These are phyloP conservation scores for Cremastinae sp. DNA, from an alignment of 2,888 invertebrate species.

Conservation along the genomic window DNA sequence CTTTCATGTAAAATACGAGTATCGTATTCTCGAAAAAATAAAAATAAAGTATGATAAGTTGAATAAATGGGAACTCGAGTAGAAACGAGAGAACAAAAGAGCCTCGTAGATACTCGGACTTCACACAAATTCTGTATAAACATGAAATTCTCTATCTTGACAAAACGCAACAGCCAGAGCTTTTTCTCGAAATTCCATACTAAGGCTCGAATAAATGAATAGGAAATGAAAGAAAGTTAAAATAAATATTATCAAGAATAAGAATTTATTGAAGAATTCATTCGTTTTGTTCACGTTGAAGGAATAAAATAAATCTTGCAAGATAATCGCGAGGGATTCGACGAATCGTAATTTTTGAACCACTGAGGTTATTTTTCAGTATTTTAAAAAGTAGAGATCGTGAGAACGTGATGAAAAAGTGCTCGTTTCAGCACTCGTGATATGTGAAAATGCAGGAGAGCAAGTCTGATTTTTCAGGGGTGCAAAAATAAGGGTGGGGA, in stretches of 20 bases:
- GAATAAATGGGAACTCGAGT: slow-evolving; percentile 26
- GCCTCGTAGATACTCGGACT: slow-evolving; percentile 24
- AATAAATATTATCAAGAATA: slow-evolving; percentile 2
- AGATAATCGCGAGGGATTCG: neutral
- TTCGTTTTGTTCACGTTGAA: neutral
- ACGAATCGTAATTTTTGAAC: neutral
- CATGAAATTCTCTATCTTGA: slow-evolving; percentile 8
- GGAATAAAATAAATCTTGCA: neutral
- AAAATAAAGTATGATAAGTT: slow-evolving; percentile 23
- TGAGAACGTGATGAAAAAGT: slow-evolving; percentile 1
- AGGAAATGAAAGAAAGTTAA: neutral
- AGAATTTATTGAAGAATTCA: slow-evolving; percentile 1
- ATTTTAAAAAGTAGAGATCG: neutral
- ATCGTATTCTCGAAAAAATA: slow-evolving; percentile 12
- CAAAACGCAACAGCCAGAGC: slow-evolving; percentile 18
- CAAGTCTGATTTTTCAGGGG: slow-evolving; percentile 27
- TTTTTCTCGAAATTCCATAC: neutral
- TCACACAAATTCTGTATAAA: slow-evolving; percentile 17
- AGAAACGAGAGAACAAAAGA: slow-evolving; percentile 34
- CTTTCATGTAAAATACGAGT: no score
- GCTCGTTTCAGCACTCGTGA: slow-evolving; percentile 8
- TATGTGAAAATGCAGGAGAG: slow-evolving; percentile 8
- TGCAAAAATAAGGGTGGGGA: neutral
- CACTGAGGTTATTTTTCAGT: neutral
- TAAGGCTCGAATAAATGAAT: neutral